Evolutionary conservation across 2,888 invertebrate genomes (phyloP), one percentile per base, ranked within the genome.

Genomic region (Chaetoderma sp.): DNA sequence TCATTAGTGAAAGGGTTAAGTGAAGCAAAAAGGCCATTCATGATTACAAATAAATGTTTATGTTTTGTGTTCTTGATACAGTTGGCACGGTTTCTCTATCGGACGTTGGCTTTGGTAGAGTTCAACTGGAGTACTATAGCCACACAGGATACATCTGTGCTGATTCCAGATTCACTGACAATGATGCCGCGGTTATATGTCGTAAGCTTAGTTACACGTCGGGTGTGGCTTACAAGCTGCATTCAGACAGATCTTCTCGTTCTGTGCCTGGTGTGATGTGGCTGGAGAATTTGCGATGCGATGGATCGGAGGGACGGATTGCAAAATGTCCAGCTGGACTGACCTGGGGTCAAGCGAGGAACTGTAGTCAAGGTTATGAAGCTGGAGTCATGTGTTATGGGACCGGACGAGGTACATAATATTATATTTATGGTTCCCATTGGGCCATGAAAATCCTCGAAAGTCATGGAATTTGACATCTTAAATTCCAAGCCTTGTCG

Each of bases 241-340:
- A 47, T 33, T 52, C 52, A 13, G 8, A 10, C 16, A 28, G 52
- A 28, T 63, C 66, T 16, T 44, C 65, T 0, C 30, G 64, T n/a
- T 39, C 68, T 28, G 69, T 72, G 8, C 74, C 74, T 33, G 75
- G 68, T 28, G 52, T 52, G 13, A 10, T 52, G 13, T 52, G 84
- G 85, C 60, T 83, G 55, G 75, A 74, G 28, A 70, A 70, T 5
- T 47, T 84, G 4, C 60, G 88, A 62, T 93, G 93, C 59, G 33
- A 57, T 5, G 82, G 81, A 4, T 73, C 69, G 27, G 82, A 81
- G 58, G 52, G 42, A 1, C 74, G 71, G 18, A 55, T 78, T 10
- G 71, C 75, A 18, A 66, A 71, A 64, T 78, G 78, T 60, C 60
- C 65, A 39, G 73, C 64, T 25, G 59, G 60, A 8, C 77, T 77